Evolutionary conservation across 2,888 invertebrate genomes (phyloP), one percentile per base, ranked within the genome.

Genomic region (Drosophila acutilabella): DNA sequence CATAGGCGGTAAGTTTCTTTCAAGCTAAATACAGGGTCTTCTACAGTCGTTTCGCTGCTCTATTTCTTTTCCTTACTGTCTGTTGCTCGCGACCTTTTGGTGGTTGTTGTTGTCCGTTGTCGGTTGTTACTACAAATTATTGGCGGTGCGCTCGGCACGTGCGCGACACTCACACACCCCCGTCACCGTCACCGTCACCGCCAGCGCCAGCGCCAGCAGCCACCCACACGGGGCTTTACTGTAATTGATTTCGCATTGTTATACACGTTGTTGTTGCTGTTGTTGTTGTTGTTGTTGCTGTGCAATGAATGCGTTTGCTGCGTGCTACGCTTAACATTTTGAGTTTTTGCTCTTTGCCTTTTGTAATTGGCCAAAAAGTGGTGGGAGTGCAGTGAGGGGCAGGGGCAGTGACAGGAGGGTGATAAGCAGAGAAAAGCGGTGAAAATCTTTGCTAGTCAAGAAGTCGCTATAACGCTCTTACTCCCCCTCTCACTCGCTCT

Each of bases 41-140:
- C 2, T 6, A 30, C 30, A 30, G 30, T 30, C 30, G 26, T 7
- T 26, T 11, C 3, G 11, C 18, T 13, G 10, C 13, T 18, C 3
- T 13, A 4, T 18, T 13, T n/a, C 8, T 33, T 11, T 18, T 4
- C 13, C n/a, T 40, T 11, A 8, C 30, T 59, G 33, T 16, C 20
- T 52, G 33, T 41, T 18, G 26, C n/a, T 18, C 16, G 56, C 51
- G 51, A 65, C 61, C 54, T 54, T 57, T 70, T 14, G 79, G 75
- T 85, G 82, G 85, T 85, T 72, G 59, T 41, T 53, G 53, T 41
- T 70, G 20, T 52, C 45, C 38, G 62, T 64, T 64, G 54, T 65
- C 69, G 73, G 69, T 75, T 85, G 83, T 88, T 83, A 78, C 87
- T 78, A 88, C 83, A 83, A 83, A 88, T 83, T 88, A 83, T 83